Evolutionary conservation across 2,888 invertebrate genomes (phyloP).

Genomic region (Heteromyza rotundicornis): DNA sequence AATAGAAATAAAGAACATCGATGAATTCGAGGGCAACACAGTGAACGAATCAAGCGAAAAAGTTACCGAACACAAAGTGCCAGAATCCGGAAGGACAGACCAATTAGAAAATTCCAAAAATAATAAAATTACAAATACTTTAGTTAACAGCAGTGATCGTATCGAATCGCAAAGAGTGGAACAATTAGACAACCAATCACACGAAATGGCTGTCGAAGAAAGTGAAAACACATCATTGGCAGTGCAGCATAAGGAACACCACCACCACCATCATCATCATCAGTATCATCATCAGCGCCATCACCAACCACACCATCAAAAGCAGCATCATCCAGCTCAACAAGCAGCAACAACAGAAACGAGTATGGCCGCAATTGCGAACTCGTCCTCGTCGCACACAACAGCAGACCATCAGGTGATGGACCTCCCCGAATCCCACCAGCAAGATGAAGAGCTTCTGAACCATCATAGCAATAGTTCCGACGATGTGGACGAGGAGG

Average conservation of each 20-base stretch:
- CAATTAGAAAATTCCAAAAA: constrained; percentile 55
- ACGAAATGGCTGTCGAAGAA: constrained; percentile 44
- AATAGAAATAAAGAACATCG: constrained; percentile 43
- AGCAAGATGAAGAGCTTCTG: constrained; percentile 13
- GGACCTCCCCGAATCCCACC: constrained; percentile 9
- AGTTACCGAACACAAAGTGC: constrained; percentile 21
- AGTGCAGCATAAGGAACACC: constrained; percentile 31
- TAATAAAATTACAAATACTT: constrained; percentile 34
- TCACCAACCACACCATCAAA: constrained; percentile 29
- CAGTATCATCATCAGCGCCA: too few relatives aligned
- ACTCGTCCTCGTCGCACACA: too few relatives aligned
- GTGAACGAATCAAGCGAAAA: constrained; percentile 42
- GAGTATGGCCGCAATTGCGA: too few relatives aligned
- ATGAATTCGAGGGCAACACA: constrained; percentile 44
- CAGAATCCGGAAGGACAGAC: constrained; percentile 39
- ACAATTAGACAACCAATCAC: constrained; percentile 20
- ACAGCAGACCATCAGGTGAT: too few relatives aligned
- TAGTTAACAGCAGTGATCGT: constrained; percentile 32
- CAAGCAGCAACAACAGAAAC: too few relatives aligned
- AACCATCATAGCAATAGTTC: too few relatives aligned
- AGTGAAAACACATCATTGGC: constrained; percentile 27
- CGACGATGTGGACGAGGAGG: constrained; percentile 24
- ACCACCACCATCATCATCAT: constrained; percentile 24
- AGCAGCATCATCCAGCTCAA: constrained; percentile 31
- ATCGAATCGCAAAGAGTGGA: constrained; percentile 27